Base-by-base conservation (phyloP, 2,888 invertebrate genomes). In the Ormyrus thymus region DNA sequence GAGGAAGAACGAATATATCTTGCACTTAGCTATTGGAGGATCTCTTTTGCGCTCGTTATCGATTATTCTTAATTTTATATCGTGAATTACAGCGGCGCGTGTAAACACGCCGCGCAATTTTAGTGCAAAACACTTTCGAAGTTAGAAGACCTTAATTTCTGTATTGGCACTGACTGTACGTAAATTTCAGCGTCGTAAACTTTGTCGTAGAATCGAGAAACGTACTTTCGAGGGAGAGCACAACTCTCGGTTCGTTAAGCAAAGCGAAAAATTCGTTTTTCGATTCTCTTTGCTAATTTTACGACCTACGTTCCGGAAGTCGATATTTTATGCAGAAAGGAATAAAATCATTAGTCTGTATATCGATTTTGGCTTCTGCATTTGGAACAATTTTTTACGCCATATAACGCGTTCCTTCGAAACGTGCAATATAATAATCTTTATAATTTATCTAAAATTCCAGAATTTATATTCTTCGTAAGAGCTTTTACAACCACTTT, bases 361-460 rank as follows among this genome's bases (percentile, higher is more conserved):
- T 50, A 50, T 61, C 73, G 15, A 11, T 56, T 7, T 73, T 48
- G 66, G 66, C 74, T 61, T 3, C 29, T 29, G 71, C 50, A 76
- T 62, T 66, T 61, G 50, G 56, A 70, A 71, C 48, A 11, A 61
- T 29, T 78, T 59, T 73, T 68, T 78, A 72, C 55, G 61, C 61
- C 45, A 59, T 78, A 62, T 73, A 64, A 64, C 43, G 29, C 29
- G 64, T 70, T 79, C 69, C 61, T 13, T 48, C 66, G 66, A 65
- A 76, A 79, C 71, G 75, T 76, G 75, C 75, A 68, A 74, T 29
- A 29, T 29, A 29, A 29, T 70, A 78, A 61, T 71, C 45, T 7
- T 62, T 78, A 53, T 64, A 55, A 56, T 61, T 55, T 53, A 45
- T 61, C 58, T 66, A 62, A 71, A 70, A 55, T 79, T 71, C 68